Conservation (phyloP, 2,888 invertebrate genomes). For the Tuberolachnus salignus region DNA sequence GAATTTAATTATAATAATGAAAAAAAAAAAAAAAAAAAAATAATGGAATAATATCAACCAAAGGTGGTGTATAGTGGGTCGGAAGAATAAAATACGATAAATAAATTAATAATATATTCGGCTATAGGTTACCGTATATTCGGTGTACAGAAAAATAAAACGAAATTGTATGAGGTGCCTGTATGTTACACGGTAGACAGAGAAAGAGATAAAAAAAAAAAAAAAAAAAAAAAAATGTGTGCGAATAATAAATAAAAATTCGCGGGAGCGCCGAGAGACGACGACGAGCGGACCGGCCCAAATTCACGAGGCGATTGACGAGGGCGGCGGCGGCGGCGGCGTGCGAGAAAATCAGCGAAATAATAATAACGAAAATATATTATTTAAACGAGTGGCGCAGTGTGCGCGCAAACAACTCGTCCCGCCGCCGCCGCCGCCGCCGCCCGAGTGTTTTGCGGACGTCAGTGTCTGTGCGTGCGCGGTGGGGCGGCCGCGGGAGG, state of each 20-base stretch:
- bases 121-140: too few relatives aligned
- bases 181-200: too few relatives aligned
- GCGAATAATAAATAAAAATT: not conserved
- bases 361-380: not conserved
- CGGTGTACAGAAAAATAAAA: too few relatives aligned
- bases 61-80: too few relatives aligned
- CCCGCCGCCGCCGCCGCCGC: not conserved
- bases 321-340: not conserved
- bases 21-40: too few relatives aligned
- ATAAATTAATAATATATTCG: too few relatives aligned
- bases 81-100: too few relatives aligned
- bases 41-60: too few relatives aligned
- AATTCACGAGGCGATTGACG: conserved; percentile 43
- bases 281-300: conserved; percentile 5
- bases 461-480: not conserved
- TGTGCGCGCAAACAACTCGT: not conserved
- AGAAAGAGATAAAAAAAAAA: too few relatives aligned
- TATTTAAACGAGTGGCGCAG: not conserved
- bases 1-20: too few relatives aligned
- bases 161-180: too few relatives aligned
- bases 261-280: not conserved
- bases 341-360: conserved; percentile 7
- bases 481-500: not conserved
- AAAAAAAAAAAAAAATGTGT: too few relatives aligned
- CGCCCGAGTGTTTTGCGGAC: not conserved